Evolutionary conservation across 2,797 vertebrate genomes (phyloP).

Genomic region (Takifugu rubripes): DNA sequence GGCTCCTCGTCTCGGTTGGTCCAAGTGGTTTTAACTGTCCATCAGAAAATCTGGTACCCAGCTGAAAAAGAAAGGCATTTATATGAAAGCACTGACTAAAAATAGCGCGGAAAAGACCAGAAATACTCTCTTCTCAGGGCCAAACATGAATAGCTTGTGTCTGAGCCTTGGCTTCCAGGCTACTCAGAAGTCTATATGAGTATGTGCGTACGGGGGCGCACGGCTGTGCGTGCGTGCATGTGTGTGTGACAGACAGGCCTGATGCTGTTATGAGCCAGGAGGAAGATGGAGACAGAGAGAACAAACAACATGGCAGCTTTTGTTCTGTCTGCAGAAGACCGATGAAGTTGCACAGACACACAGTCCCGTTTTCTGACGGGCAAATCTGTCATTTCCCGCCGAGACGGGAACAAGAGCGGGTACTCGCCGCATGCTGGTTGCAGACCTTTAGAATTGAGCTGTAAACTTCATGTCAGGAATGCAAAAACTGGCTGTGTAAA

Average conservation of each 20-base stretch:
- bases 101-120: conserved; percentile 31
- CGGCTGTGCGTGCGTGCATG: conserved; percentile 17
- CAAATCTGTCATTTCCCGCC: conserved; percentile 19
- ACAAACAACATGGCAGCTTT: conserved; percentile 35
- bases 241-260: conserved; percentile 29
- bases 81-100: conserved; percentile 29
- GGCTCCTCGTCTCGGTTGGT: too few relatives aligned
- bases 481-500: conserved; percentile 3
- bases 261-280: conserved; percentile 29
- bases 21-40: conserved; percentile 15
- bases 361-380: conserved; percentile 14
- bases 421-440: conserved; percentile 21
- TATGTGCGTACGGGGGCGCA: conserved; percentile 12
- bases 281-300: conserved; percentile 25
- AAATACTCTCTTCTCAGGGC: conserved; percentile 40
- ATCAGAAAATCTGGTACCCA: conserved; percentile 19
- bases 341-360: conserved; percentile 36
- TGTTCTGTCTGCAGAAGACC: conserved; percentile 43
- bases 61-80: conserved; percentile 33
- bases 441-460: conserved; percentile 18
- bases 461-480: conserved; percentile 21
- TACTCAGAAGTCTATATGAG: conserved; percentile 31
- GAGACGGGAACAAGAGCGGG: conserved; percentile 6
- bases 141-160: conserved; percentile 25
- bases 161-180: conserved; percentile 28